Evolutionary conservation across 2,888 invertebrate species (phyloP), one percentile per base, ranked within the genome.

Genomic region (Cremastinae sp.): DNA sequence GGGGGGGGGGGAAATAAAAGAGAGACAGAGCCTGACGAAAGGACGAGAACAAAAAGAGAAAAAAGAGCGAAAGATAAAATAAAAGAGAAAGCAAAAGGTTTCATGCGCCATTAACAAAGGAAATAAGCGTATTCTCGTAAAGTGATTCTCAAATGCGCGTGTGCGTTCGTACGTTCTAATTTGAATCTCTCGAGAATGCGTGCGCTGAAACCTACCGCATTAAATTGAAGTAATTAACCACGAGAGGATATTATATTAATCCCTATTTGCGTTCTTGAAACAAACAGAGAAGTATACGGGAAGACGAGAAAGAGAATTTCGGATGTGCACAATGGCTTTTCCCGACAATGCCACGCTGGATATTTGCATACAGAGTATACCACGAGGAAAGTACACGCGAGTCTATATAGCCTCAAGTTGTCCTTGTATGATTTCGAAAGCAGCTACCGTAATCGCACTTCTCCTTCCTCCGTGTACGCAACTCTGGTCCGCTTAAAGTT

Each of bases 181-280:
- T 56, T 10, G 39, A 39, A 56, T 1, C 18, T 61, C 43, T 28
- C 47, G 28, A 16, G 51, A 12, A 35, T 37, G 35, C 18, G 37
- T 1, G n/a, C 16, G 39, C 41, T 9, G 14, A 12, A 61, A 45
- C 61, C 58, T 22, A n/a, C n/a, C 61, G 66, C 61, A 66, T 22
- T 53, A 70, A 65, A 75, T 75, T 59, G 28, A 41, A 41, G 20
- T 55, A 66, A 66, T 71, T 75, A 75, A 65, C 70, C 70, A 14
- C 65, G 43, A 59, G 73, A 66, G n/a, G n/a, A 59, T 69, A 73
- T 70, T 61, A 61, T 61, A 61, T 61, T 70, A 53, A 70, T 70
- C 61, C 61, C 61, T 53, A 53, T 61, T 70, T 61, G 70, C 70
- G 41, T 65, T 65, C 53, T 20, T 7, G 41, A 37, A 70, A 70